Evolutionary conservation across 2,113 vertebrate species (phyloP).

Genomic region (Macquaria ambigua): DNA sequence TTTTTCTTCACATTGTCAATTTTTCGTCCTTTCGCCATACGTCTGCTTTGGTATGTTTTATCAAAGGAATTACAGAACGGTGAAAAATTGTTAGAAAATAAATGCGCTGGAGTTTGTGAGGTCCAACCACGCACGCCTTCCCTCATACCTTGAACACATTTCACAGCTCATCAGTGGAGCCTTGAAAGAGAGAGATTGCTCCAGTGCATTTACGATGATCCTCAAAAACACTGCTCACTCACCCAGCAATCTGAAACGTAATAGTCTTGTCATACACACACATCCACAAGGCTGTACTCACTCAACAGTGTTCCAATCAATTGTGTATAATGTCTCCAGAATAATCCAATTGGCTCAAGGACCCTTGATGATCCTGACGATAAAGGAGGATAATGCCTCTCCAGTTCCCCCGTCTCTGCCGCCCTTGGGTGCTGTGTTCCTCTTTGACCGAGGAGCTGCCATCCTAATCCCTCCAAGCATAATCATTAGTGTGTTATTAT

Average conservation of each 20-base stretch:
- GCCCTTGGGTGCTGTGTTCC: slow-evolving; percentile 55
- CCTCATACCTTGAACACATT: slow-evolving; percentile 29
- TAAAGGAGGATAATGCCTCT: slow-evolving; percentile 69
- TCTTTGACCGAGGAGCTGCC: slow-evolving; percentile 63
- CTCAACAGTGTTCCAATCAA: slow-evolving; percentile 64
- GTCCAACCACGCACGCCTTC: slow-evolving; percentile 4
- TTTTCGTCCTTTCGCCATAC: neutral
- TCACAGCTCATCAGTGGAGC: slow-evolving; percentile 43
- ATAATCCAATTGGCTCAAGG: slow-evolving; percentile 77
- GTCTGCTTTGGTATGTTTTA: slow-evolving; percentile 13
- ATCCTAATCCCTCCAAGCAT: slow-evolving; percentile 48
- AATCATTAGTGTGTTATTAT: slow-evolving; percentile 73
- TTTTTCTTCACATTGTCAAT: slow-evolving; percentile 13
- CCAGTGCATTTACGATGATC: slow-evolving; percentile 45
- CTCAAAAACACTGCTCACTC: slow-evolving; percentile 37
- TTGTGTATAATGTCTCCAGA: slow-evolving; percentile 61
- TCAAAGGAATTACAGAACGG: neutral
- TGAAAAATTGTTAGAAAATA: neutral
- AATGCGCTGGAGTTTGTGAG: neutral
- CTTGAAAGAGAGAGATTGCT: slow-evolving; percentile 26
- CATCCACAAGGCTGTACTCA: slow-evolving; percentile 54
- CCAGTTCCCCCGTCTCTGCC: slow-evolving; percentile 20
- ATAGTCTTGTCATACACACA: slow-evolving; percentile 60
- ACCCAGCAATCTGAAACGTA: slow-evolving; percentile 32
- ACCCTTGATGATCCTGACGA: slow-evolving; percentile 70